These are phyloP conservation scores for Heliconius erato DNA, from an alignment of 2,888 invertebrate species.

Conservation along the genomic window DNA sequence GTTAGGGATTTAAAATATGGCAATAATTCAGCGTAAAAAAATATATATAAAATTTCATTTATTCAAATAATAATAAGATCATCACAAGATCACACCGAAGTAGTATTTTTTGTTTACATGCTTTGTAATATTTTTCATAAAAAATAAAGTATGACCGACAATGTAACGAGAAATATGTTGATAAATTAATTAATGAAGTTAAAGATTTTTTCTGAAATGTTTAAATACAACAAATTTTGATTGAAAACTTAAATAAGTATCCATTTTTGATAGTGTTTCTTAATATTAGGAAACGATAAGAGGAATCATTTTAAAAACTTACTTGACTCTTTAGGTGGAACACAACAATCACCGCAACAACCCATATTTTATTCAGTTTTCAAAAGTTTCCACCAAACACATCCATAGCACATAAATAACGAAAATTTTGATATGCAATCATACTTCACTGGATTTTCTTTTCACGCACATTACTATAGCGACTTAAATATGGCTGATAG, in stretches of 20 bases:
- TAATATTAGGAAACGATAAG: not conserved
- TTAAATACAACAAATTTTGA: too few species aligned
- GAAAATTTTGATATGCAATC: not conserved
- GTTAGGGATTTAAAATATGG: too few species aligned
- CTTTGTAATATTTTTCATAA: not conserved
- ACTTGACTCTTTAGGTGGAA: constrained; percentile 74
- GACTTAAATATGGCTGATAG: constrained; percentile 17
- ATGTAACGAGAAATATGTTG: too few species aligned
- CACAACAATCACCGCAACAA: constrained; percentile 71
- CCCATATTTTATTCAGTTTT: constrained; percentile 63
- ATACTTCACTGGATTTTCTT: constrained; percentile 9
- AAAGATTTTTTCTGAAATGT: too few species aligned
- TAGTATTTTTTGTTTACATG: not conserved
- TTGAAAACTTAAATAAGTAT: not conserved
- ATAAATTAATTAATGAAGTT: too few species aligned
- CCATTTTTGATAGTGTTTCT: not conserved
- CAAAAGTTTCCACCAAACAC: not conserved
- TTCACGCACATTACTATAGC: constrained; percentile 5
- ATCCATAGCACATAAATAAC: not conserved
- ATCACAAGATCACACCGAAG: too few species aligned
- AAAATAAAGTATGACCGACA: not conserved
- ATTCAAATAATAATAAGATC: too few species aligned
- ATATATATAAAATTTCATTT: too few species aligned
- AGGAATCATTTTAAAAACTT: constrained; percentile 59
- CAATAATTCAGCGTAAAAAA: too few species aligned